Base-by-base conservation (phyloP, 2,888 invertebrate species). In the Spialia ferax region DNA sequence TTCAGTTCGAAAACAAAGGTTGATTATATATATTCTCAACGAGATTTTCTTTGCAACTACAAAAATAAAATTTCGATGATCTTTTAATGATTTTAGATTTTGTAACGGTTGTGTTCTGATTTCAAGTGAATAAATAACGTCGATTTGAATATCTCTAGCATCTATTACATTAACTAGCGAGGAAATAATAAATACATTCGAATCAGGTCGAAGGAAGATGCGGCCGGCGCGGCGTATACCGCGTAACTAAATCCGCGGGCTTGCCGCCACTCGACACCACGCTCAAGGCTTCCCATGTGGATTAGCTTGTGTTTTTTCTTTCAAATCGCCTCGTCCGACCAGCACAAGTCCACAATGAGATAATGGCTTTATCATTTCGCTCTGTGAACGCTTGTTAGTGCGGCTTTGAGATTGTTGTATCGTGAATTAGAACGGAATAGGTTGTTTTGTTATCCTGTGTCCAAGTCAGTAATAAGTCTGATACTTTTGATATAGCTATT, bases 261-360 rank as follows among this genome's bases (percentile, higher is more conserved):
- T 76, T 66, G 78, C 73, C 84, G 75, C 50, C 61, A 93, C 81
- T 74, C 77, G 86, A 93, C 79, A 86, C 86, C 75, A 71, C 72
- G 80, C 82, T 87, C 91, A 92, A 93, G 93, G 93, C 85, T 90
- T 87, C 87, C 84, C 85, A 87, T 89, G 83, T 86, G 86, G 85
- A 90, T 88, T 88, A 88, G 81, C 84, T 81, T 75, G 81, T 80
- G 82, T 84, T 89, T 84, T 45, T 81, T 80, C 75, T 80, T 82
- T 85, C 79, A 78, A 87, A 87, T 81, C 79, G 78, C 80, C 77
- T 80, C 42, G 80, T 73, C 76, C 69, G 72, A 61, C 70, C 70
- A 77, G 73, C 75, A 18, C 45, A 54, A 59, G 68, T 67, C 66
- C 62, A 71, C 72, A 72, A 73, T 73, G 71, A 74, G 71, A 76